phyloP scores from a whole-genome alignment of 2,113 vertebrate genomes.

The Galbula dea region DNA sequence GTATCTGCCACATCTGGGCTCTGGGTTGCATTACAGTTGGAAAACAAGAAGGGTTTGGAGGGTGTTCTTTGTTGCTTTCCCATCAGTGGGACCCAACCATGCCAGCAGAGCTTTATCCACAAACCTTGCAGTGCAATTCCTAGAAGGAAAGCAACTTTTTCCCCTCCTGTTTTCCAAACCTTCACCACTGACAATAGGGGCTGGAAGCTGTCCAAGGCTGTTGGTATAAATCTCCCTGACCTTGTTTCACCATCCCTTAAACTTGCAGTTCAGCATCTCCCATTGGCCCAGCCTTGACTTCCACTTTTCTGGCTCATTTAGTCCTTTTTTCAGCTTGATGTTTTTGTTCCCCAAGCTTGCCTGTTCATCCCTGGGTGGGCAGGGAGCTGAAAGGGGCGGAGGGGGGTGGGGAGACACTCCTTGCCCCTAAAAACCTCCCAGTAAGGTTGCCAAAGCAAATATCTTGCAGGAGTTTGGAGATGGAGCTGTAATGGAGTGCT shows the following conservation, averaged over 20 bases:
- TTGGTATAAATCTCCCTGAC: slow-evolving; percentile 35
- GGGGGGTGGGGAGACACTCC: no score
- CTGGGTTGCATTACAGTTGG: rapidly evolving
- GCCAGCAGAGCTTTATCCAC: background rate
- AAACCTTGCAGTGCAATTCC: background rate
- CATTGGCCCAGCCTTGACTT: background rate
- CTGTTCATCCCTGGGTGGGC: slow-evolving; percentile 3
- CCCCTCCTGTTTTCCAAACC: slow-evolving; percentile 38
- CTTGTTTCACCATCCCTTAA: slow-evolving; percentile 32
- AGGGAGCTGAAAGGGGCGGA: background rate
- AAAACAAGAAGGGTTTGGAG: background rate
- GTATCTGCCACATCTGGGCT: background rate
- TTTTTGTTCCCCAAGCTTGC: background rate
- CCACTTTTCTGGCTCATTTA: slow-evolving; percentile 27
- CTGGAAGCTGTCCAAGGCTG: slow-evolving; percentile 19
- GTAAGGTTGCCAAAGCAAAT: background rate
- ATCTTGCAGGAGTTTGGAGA: background rate
- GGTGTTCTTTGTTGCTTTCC: background rate
- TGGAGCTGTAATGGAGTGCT: background rate
- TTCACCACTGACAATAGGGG: background rate
- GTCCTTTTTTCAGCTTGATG: background rate
- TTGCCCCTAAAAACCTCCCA: background rate
- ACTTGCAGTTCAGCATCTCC: background rate
- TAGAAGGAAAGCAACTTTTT: slow-evolving; percentile 56
- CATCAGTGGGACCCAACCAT: rapidly evolving